Conservation (phyloP, 2,888 invertebrate species). For the Pristionchus arcanus region DNA sequence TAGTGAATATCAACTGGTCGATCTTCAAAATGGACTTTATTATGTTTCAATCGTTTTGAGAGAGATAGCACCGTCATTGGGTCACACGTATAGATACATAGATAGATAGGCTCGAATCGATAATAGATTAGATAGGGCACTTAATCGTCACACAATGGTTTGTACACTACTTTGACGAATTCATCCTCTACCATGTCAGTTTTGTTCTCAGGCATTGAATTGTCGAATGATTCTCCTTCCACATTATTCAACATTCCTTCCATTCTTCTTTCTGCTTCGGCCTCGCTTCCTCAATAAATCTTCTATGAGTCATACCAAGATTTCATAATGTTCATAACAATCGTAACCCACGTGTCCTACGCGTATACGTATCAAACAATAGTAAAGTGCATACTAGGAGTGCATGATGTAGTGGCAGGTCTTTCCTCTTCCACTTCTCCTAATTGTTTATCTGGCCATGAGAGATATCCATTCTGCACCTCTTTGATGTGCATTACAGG, state of each 20-base stretch:
- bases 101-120: not conserved
- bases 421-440: not conserved
- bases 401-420: slow-evolving; percentile 38
- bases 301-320: too few relatives aligned
- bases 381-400: slow-evolving; percentile 14
- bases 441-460: slow-evolving; percentile 45
- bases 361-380: not conserved
- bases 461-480: slow-evolving; percentile 7
- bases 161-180: not conserved
- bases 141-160: slow-evolving; percentile 47
- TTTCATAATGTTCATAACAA: not conserved
- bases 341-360: not conserved
- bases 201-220: slow-evolving; percentile 16
- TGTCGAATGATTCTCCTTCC: not conserved
- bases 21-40: not conserved
- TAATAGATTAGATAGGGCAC: not conserved
- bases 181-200: slow-evolving; percentile 27
- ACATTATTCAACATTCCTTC: not conserved
- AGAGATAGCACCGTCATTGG: not conserved
- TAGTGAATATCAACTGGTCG: not conserved
- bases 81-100: not conserved
- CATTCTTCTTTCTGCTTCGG: not conserved
- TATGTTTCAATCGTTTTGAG: slow-evolving; percentile 14
- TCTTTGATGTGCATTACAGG: slow-evolving; percentile 53
- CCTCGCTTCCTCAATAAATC: slow-evolving; percentile 5